Evolutionary conservation across 2,113 vertebrate species (phyloP), one percentile per base, ranked within the genome.

Genomic region (Zosterops borbonicus): DNA sequence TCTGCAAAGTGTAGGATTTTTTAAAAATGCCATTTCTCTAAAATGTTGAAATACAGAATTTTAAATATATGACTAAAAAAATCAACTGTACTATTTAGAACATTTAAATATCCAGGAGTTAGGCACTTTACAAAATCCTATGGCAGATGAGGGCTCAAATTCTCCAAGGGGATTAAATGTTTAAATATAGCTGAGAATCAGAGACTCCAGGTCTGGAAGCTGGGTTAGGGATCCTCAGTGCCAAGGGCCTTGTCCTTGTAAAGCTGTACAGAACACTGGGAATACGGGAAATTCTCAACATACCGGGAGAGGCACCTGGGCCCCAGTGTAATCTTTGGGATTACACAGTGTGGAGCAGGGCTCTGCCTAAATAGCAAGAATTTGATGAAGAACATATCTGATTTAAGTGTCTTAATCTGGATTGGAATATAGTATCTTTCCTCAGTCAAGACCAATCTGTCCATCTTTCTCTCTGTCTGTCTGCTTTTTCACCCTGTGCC

Each of bases 151-250:
- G 75, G 70, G 70, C 58, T 94, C 37, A 64, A 53, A 94, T 89
- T 76, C 31, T 77, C 58, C 28, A 69, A 23, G 27, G 62, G 46
- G 70, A 69, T 91, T 94, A 69, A 20, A 11, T 68, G 22, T 89
- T 91, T 85, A 85, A 91, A 85, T 82, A 89, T 47, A 89, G 68
- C 76, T 87, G 62, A 80, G 75, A 85, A 62, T 76, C 67, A 76
- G 67, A 52, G 70, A 49, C 46, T 80, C 41, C 37, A 76, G 87
- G 67, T 81, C 39, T 44, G 17, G 44, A 20, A 41, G 9, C 1
- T n/a, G 29, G 28, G 39, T 29, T 33, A 64, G 53, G 67, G 42
- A 60, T 71, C 14, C 18, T 35, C 24, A 22, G 67, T 25, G 56
- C 52, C 46, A 55, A 67, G 39, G 12, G 16, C 13, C 18, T 2